Conservation (phyloP, 2,113 vertebrate species). For the Saccopteryx bilineata region DNA sequence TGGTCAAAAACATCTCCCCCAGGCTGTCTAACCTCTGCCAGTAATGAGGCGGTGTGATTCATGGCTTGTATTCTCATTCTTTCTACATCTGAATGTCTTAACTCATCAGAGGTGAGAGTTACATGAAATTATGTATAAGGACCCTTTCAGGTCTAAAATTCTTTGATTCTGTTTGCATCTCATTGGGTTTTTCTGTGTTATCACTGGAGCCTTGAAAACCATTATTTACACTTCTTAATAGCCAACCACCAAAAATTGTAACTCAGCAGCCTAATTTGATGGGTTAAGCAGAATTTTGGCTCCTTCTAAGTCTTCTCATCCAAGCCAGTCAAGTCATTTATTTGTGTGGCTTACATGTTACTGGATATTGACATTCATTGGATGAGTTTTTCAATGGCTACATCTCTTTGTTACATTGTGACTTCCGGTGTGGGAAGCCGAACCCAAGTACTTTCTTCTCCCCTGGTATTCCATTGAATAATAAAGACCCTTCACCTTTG, state of each 20-base stretch:
- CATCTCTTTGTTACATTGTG: not conserved
- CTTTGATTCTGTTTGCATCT: constrained; percentile 6
- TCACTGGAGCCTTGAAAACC: not conserved
- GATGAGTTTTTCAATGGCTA: not conserved
- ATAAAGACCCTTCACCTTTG: not conserved
- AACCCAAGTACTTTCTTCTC: not conserved
- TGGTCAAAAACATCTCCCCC: not conserved
- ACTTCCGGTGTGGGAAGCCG: not conserved
- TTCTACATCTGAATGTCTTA: not conserved
- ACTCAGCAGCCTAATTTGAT: not conserved
- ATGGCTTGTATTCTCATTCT: not conserved
- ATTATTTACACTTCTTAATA: constrained; percentile 39
- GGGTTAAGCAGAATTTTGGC: not conserved
- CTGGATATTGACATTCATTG: not conserved
- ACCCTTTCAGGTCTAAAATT: not conserved
- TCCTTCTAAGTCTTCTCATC: not conserved
- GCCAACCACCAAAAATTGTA: not conserved
- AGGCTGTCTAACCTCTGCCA: not conserved
- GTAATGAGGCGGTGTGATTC: not conserved
- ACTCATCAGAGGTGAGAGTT: constrained; percentile 20
- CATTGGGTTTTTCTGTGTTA: not conserved
- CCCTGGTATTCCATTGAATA: not conserved
- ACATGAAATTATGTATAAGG: not conserved
- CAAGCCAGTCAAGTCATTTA: not conserved
- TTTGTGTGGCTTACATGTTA: not conserved